These are phyloP conservation scores for Acrobasis consociella DNA, from an alignment of 2,888 invertebrate species.

Conservation along the genomic window DNA sequence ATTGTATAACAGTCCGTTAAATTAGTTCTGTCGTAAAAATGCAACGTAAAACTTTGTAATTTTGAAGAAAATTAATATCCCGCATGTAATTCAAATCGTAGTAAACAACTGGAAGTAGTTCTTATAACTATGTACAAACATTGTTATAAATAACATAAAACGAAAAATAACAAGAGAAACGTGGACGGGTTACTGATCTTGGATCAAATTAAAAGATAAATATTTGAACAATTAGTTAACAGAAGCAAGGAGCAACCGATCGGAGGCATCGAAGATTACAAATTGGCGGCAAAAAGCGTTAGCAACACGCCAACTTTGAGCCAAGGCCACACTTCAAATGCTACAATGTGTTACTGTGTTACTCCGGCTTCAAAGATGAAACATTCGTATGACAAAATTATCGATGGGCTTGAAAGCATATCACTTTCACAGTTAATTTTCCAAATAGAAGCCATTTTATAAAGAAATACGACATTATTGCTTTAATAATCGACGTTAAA, in stretches of 20 bases:
- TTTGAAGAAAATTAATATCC: not conserved
- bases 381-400: not conserved
- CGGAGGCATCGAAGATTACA: slow-evolving; percentile 30
- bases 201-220: slow-evolving; percentile 6
- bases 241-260: slow-evolving; percentile 29
- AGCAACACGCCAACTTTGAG: slow-evolving; percentile 47
- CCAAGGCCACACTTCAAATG: slow-evolving; percentile 40
- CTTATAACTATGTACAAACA: not conserved
- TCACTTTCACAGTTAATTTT: too few relatives aligned
- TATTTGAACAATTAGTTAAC: slow-evolving; percentile 23
- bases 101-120: not conserved
- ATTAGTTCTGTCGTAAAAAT: slow-evolving; percentile 13
- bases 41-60: not conserved
- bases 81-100: not conserved
- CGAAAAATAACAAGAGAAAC: not conserved
- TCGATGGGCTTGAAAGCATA: not conserved
- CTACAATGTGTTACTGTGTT: slow-evolving; percentile 16
- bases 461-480: too few relatives aligned
- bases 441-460: too few relatives aligned
- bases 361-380: not conserved
- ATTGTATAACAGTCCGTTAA: slow-evolving; percentile 1
- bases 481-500: too few relatives aligned
- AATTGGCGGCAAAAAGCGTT: slow-evolving; percentile 40
- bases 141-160: not conserved
- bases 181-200: not conserved